A percentile compares a stretch with the other conserved stretches of the same genome.
phyloP scores from a whole-genome alignment of 2,888 invertebrate genomes.

The Ormyrus labotus region DNA sequence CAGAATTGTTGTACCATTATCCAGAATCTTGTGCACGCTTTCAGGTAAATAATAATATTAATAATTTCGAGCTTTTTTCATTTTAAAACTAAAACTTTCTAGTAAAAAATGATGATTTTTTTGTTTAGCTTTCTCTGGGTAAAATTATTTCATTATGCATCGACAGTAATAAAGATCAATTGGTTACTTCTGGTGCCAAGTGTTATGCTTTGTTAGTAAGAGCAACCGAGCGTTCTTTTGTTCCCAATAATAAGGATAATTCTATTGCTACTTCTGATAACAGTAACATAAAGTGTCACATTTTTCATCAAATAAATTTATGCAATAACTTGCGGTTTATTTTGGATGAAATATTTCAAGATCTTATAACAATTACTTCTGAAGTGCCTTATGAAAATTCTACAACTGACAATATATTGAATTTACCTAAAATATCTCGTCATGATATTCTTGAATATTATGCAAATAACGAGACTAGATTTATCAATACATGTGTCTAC shows the following conservation, averaged over 20 bases:
- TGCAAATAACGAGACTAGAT: conserved; percentile 64
- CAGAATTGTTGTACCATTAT: conserved; percentile 67
- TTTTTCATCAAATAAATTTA: conserved; percentile 58
- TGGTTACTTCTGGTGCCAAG: conserved; percentile 67
- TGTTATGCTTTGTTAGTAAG: conserved; percentile 67
- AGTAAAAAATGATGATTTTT: not conserved
- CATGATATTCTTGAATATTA: conserved; percentile 67
- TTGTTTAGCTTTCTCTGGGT: conserved; percentile 63
- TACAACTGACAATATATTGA: conserved; percentile 58
- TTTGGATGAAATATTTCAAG: conserved; percentile 68
- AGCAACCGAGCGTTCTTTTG: conserved; percentile 68
- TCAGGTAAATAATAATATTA: conserved; percentile 64
- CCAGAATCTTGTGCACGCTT: conserved; percentile 69
- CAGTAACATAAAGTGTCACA: conserved; percentile 60
- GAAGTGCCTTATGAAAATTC: conserved; percentile 22
- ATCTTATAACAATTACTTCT: conserved; percentile 61
- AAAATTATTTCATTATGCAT: conserved; percentile 65
- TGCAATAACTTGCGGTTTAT: conserved; percentile 69
- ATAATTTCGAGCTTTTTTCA: conserved; percentile 53
- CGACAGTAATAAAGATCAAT: conserved; percentile 63
- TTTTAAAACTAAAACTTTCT: not conserved
- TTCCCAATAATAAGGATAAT: conserved; percentile 61
- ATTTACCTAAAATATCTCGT: conserved; percentile 64
- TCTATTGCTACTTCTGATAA: conserved; percentile 64
- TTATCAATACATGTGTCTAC: conserved; percentile 68